These are phyloP conservation scores for Agrilus biguttatus DNA, from an alignment of 2,888 invertebrate species.

Conservation along the genomic window DNA sequence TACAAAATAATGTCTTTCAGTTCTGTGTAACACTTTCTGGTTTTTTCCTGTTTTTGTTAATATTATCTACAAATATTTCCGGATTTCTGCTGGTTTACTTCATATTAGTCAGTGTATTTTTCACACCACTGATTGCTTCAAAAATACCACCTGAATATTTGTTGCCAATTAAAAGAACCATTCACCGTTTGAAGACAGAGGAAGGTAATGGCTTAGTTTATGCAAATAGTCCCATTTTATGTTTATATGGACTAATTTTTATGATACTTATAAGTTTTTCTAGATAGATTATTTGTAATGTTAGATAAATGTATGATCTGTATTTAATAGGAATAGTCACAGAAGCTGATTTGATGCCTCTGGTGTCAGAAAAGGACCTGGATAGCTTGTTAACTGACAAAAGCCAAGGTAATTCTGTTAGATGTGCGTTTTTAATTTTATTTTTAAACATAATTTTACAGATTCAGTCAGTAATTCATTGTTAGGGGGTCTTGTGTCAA, in stretches of 20 bases:
- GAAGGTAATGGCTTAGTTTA: slow-evolving; percentile 12
- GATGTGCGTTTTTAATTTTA: background rate
- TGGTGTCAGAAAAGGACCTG: slow-evolving; percentile 21
- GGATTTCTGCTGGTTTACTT: slow-evolving; percentile 23
- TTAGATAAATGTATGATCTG: background rate
- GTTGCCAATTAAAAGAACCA: slow-evolving; percentile 11
- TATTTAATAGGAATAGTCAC: slow-evolving; percentile 21
- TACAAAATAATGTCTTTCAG: slow-evolving; percentile 18
- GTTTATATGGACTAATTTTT: too few relatives aligned
- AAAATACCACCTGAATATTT: slow-evolving; percentile 18
- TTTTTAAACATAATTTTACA: slow-evolving; percentile 8
- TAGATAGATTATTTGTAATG: background rate
- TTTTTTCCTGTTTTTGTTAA: slow-evolving; percentile 21
- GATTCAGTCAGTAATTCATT: slow-evolving; percentile 26
- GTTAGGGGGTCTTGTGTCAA: slow-evolving; percentile 23
- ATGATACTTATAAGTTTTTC: background rate
- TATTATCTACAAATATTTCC: slow-evolving; percentile 25
- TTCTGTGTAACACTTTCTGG: slow-evolving; percentile 26
- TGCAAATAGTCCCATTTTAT: too few relatives aligned
- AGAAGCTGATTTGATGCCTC: slow-evolving; percentile 29
- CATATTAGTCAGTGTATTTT: slow-evolving; percentile 18
- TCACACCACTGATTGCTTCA: slow-evolving; percentile 17
- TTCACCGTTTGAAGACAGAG: slow-evolving; percentile 14
- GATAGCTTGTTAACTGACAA: slow-evolving; percentile 25
- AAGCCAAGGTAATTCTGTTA: slow-evolving; percentile 21